Base-by-base conservation (phyloP, 2,113 vertebrate genomes). In the Seriola rivoliana region DNA sequence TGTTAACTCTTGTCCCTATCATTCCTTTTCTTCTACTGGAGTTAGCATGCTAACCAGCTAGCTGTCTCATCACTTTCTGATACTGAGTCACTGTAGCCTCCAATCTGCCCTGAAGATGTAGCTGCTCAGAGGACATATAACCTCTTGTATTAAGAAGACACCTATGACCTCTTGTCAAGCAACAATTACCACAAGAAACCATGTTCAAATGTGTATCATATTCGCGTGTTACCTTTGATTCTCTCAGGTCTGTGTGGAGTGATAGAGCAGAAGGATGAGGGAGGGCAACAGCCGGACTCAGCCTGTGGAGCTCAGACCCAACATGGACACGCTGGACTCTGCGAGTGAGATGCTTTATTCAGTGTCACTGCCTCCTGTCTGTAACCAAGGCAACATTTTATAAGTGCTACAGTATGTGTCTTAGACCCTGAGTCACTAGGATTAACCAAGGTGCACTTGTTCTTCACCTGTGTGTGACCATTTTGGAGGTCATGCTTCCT, bases 251-350 rank as follows among this genome's bases (percentile, higher is more conserved):
- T 96, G 85, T 97, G 97, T 75, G 95, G 96, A 16, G 97, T 98
- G 65, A 96, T 97, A 62, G 97, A 97, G 85, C 97, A 98, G 91
- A 98, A 97, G 82, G 97, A 97, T 38, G 95, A 96, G 38, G 92
- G 94, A 2, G 91, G 90, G 0, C 95, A 95, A 54, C 93, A 97
- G 78, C 93, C 88, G 10, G 97, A 98, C 13, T 95, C 96, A 29
- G 95, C 97, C 0, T 98, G 97, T 71, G 97, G 96, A 68, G 96
- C 95, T 67, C 95, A 96, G 71, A 97, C 96, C 19, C 96, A 95
- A 10, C 89, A 92, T 7, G 96, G 96, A 25, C 95, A 97, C 36
- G 97, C 97, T 0, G 97, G 96, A 60, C 96, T 98, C 67, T 98
- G 97, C 93, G 95, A 97, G 97, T 98, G 90, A 16, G 88, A 67